These are phyloP conservation scores for Alcis repandata DNA, from an alignment of 2,888 invertebrate species.

Conservation along the genomic window DNA sequence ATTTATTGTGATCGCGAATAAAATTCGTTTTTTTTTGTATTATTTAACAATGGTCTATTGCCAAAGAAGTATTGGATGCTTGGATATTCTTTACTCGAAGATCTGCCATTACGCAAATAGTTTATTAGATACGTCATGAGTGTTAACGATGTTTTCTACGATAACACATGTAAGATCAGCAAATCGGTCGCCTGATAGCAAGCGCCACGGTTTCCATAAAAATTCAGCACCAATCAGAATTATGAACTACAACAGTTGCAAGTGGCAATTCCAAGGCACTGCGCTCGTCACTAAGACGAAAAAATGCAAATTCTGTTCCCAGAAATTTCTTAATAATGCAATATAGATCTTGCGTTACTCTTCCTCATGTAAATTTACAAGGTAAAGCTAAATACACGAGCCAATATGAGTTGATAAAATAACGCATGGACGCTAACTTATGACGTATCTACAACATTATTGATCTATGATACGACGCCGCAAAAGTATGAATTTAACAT, in stretches of 20 bases:
- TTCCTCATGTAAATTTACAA: conserved; percentile 34
- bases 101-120: conserved; percentile 29
- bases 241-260: too few relatives aligned
- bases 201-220: too few relatives aligned
- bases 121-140: conserved; percentile 8
- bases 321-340: too few relatives aligned
- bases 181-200: too few relatives aligned
- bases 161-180: too few relatives aligned
- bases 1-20: conserved; percentile 38
- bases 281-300: too few relatives aligned
- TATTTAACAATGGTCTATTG: conserved; percentile 18
- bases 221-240: too few relatives aligned
- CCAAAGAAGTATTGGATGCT: conserved; percentile 38
- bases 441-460: conserved; percentile 27
- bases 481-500: conserved; percentile 10
- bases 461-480: conserved; percentile 1
- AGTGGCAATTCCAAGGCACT: too few relatives aligned
- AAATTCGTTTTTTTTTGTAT: conserved; percentile 36
- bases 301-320: too few relatives aligned
- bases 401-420: conserved; percentile 20
- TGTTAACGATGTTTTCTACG: too few relatives aligned
- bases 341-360: conserved; percentile 2
- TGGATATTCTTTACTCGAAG: conserved; percentile 27
- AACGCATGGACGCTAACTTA: neutral
- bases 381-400: conserved; percentile 32